Conservation (phyloP, 1,140 invertebrate genomes). For the Pentalonia nigronervosa region DNA sequence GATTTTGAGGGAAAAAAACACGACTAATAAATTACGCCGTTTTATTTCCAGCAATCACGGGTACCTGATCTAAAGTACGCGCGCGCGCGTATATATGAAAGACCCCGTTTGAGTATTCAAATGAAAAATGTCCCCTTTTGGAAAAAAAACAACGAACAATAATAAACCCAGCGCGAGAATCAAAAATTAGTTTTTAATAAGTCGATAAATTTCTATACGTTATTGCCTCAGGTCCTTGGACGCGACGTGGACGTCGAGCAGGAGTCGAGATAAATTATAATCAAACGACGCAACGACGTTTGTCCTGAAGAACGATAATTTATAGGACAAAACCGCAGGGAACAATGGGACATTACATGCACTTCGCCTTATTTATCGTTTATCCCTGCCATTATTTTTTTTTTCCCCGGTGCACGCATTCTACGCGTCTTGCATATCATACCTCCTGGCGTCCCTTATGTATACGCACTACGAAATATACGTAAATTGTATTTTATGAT, state of each 20-base stretch:
- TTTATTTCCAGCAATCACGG: neutral
- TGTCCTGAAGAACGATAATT: conserved; percentile 49
- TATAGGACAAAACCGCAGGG: conserved; percentile 57
- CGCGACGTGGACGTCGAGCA: neutral
- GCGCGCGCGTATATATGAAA: too few species aligned
- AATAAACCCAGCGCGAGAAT: conserved; percentile 15
- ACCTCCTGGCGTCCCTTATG: neutral
- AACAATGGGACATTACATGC: conserved; percentile 57
- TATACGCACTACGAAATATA: neutral
- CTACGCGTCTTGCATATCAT: neutral
- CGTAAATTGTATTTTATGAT: neutral
- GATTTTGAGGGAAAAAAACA: conserved; percentile 22
- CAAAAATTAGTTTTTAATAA: conserved; percentile 56
- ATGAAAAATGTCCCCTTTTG: conserved; percentile 34
- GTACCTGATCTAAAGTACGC: conserved; percentile 16
- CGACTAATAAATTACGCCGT: conserved; percentile 22
- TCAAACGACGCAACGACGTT: conserved; percentile 46
- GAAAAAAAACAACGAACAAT: neutral
- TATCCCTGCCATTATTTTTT: conserved; percentile 52
- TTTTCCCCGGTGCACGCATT: too few species aligned
- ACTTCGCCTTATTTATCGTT: conserved; percentile 51
- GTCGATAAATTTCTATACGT: conserved; percentile 49
- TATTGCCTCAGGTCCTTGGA: conserved; percentile 10
- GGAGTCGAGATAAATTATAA: conserved; percentile 54
- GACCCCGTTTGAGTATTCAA: neutral